Base-by-base conservation (phyloP, 2,113 vertebrate species). In the Uria lomvia region DNA sequence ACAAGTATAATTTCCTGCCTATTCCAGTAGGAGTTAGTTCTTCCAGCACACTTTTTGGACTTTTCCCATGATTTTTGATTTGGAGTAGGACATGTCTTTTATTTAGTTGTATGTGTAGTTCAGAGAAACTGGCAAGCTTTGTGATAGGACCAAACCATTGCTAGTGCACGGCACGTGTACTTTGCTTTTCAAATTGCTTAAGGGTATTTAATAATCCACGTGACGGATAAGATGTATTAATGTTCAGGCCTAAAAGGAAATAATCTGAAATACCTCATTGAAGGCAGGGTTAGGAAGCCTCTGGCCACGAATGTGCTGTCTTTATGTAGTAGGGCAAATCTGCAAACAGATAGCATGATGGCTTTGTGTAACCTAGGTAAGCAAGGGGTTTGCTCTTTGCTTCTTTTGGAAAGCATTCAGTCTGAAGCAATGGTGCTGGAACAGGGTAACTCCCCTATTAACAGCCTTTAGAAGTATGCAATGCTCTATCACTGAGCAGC, bases 401-500 rank as follows among this genome's bases (percentile, higher is more conserved):
- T n/a, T 30, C 20, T 60, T 60, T 50, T 0, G 3, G 29, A 72
- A 67, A 47, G 42, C 12, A 1, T 73, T 47, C 38, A 19, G 9
- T 32, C 40, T 66, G 91, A 91, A 84, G 30, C 22, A 47, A 6
- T 36, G 34, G 52, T 74, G 18, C 40, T 74, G 62, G 36, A 78
- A 32, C 50, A 86, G 21, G 4, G 9, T 43, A 50, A 22, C 50
- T 92, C 7, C 38, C 7, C 2, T 52, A 17, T 34, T 86, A 38
- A 18, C 32, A 49, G 1, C 29, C 22, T 45, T 9, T 24, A 2
- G 13, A 12, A 29, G 12, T 20, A 11, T 6, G 16, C 27, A 43
- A 0, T 60, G 21, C 19, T 53, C 5, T 5, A 1, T 34, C 14
- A 1, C 18, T 22, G 15, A 21, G 15, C 8, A 5, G 63, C 0